Evolutionary conservation across 2,113 vertebrate genomes (phyloP), one percentile per base, ranked within the genome.

Genomic region (Protomyctophum bolini): DNA sequence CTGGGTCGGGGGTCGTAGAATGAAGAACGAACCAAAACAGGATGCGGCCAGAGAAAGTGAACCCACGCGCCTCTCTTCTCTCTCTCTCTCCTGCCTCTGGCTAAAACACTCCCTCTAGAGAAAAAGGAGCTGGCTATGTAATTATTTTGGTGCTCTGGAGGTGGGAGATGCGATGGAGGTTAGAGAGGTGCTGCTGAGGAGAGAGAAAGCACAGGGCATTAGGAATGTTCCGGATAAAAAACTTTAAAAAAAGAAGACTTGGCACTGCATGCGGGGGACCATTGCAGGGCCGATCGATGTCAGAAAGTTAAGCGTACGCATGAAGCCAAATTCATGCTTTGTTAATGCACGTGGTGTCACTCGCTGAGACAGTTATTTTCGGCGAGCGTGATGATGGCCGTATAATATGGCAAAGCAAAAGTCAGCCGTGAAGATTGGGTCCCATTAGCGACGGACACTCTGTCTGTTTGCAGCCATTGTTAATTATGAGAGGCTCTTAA

Each of bases 211-310:
- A 33, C 67, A 75, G 77, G 81, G 75, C 60, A 21, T 76, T 78
- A 76, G 85, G 81, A 61, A 87, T 76, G 88, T 89, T 68, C 58
- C 21, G 65, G 67, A 82, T 33, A 11, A 61, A 74, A 73, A 15
- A n/a, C n/a, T 63, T 10, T 66, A 64, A 70, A 63, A 12, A 28
- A 41, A 46, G 48, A 41, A 77, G 28, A 7, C 52, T 58, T 0
- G 49, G 76, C 51, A 52, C 71, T 75, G 89, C 33, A 80, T 10
- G 33, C 33, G 74, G 80, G 80, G 83, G 75, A 81, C 80, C 78
- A 65, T 2, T 68, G 77, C 75, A 63, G 78, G 33, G 77, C 76
- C 68, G 58, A 48, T 61, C 68, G 58, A 48, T 61, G 67, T 70
- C 73, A 58, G 70, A 0, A 63, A 75, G 67, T 56, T 41, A 28